Evolutionary conservation across 2,113 vertebrate species (phyloP).

Genomic region (Pachyramphus minor): DNA sequence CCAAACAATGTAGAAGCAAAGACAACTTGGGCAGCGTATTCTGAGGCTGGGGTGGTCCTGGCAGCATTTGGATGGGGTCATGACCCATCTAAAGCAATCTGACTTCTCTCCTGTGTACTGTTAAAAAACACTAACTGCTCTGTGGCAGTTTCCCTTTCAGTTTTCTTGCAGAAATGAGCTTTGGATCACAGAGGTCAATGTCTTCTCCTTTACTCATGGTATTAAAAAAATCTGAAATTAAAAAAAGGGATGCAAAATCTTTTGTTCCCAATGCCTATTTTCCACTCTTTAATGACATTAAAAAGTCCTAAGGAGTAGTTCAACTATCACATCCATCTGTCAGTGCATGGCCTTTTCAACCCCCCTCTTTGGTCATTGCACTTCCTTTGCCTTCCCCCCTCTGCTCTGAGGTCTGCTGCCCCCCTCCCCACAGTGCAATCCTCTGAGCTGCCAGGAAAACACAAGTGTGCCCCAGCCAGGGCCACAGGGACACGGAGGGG

Average conservation of each 20-base stretch:
- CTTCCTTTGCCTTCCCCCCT: neutral
- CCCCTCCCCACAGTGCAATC: neutral
- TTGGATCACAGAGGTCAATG: neutral
- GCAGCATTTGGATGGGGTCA: neutral
- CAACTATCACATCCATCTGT: neutral
- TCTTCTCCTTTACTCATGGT: neutral
- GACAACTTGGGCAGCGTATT: neutral
- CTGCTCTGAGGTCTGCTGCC: neutral
- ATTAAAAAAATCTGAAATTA: neutral
- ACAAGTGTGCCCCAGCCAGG: neutral
- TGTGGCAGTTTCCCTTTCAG: neutral
- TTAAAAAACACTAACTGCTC: neutral
- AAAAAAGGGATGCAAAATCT: neutral
- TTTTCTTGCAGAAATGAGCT: neutral
- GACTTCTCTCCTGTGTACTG: neutral
- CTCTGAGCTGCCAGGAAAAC: neutral
- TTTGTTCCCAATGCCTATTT: neutral
- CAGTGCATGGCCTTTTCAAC: neutral
- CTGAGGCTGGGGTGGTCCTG: neutral
- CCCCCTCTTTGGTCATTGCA: rapidly evolving
- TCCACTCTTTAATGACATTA: neutral
- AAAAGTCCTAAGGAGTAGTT: neutral
- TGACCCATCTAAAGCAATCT: neutral
- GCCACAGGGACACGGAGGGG: rapidly evolving
- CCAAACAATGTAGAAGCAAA: neutral